Evolutionary conservation across 2,113 vertebrate species (phyloP).

Genomic region (Dipodomys ordii): DNA sequence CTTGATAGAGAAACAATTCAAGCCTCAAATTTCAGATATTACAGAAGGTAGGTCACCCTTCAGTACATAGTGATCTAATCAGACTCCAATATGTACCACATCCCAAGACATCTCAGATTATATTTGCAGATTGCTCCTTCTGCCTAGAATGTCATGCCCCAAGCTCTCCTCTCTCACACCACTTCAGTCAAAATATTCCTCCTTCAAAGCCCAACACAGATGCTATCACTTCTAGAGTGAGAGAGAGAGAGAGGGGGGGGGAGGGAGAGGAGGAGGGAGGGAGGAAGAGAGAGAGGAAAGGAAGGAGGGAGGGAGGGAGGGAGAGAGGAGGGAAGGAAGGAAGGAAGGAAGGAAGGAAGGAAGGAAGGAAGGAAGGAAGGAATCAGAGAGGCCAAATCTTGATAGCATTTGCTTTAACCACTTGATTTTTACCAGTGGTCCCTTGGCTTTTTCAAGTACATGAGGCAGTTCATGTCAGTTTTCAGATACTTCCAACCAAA

Average conservation of each 20-base stretch:
- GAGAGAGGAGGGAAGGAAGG: no score
- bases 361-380: no score
- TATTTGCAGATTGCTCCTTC: background rate
- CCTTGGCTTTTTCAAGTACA: background rate
- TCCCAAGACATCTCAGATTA: background rate
- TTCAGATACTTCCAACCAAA: conserved; percentile 20
- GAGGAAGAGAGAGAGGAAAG: no score
- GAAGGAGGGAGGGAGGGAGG: no score
- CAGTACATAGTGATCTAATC: background rate
- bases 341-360: no score
- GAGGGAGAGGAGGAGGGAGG: no score
- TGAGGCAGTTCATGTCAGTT: background rate
- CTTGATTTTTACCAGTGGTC: background rate
- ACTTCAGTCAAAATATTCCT: background rate
- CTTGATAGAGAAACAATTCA: background rate
- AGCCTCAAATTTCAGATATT: background rate
- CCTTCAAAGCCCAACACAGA: background rate
- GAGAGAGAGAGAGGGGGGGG: no score
- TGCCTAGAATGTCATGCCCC: background rate
- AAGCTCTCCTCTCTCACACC: background rate
- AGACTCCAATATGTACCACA: background rate
- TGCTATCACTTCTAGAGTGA: background rate
- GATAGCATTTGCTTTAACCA: background rate
- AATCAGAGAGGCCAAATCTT: background rate
- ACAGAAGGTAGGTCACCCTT: background rate